Conservation (phyloP, 2,888 invertebrate species). For the Netelia fuscicornis region DNA sequence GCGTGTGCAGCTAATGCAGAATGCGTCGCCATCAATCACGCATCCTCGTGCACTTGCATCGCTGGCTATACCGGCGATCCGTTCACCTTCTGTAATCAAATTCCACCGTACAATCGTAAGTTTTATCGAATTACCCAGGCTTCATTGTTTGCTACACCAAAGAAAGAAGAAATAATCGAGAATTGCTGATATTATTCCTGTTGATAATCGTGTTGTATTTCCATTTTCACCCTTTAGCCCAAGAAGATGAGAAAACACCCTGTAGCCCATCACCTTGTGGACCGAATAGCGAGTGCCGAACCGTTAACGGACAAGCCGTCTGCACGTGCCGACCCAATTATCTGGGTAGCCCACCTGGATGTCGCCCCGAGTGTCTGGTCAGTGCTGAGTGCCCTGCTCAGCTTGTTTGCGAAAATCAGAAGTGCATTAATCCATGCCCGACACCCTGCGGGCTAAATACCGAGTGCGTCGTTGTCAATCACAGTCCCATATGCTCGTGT, state of each 20-base stretch:
- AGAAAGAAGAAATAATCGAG: not conserved
- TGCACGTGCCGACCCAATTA: constrained; percentile 90
- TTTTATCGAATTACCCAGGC: constrained; percentile 8
- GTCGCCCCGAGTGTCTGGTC: constrained; percentile 91
- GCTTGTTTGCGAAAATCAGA: constrained; percentile 92
- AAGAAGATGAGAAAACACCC: constrained; percentile 79
- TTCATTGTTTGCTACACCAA: not conserved
- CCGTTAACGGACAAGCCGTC: constrained; percentile 90
- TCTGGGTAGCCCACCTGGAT: constrained; percentile 91
- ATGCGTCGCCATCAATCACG: constrained; percentile 84
- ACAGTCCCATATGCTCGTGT: constrained; percentile 93
- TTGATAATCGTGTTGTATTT: not conserved
- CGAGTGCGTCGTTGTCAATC: constrained; percentile 91
- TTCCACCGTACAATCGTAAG: constrained; percentile 60
- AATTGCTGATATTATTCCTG: not conserved
- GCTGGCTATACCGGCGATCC: constrained; percentile 80
- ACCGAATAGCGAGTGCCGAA: constrained; percentile 91
- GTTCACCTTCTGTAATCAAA: constrained; percentile 71
- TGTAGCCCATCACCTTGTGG: constrained; percentile 92
- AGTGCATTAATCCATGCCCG: constrained; percentile 93
- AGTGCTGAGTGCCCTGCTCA: constrained; percentile 91
- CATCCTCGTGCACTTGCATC: constrained; percentile 83
- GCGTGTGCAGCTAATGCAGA: constrained; percentile 88
- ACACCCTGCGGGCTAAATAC: constrained; percentile 93
- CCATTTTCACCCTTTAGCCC: constrained; percentile 21